Evolutionary conservation across 1,140 invertebrate species (phyloP).

Genomic region (Lasioglossum albipes): DNA sequence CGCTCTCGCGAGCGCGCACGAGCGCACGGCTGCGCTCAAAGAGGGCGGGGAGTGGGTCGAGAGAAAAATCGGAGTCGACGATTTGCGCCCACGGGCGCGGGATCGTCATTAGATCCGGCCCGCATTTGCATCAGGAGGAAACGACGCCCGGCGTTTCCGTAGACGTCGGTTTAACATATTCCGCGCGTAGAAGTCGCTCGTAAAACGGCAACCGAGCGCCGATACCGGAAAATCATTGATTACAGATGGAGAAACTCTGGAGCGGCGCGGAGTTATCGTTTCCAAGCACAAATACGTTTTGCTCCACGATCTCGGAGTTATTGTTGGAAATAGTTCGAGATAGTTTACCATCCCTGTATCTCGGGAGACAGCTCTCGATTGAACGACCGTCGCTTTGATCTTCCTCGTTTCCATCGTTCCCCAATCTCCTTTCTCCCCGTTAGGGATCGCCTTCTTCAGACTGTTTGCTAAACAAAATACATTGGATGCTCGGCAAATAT

Average conservation of each 20-base stretch:
- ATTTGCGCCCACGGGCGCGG: slow-evolving; percentile 62
- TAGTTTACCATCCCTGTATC: slow-evolving; percentile 36
- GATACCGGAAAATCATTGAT: slow-evolving; percentile 51
- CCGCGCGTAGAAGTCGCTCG: slow-evolving; percentile 59
- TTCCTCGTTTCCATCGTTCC: slow-evolving; percentile 31
- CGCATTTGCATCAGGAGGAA: slow-evolving; percentile 67
- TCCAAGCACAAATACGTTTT: not conserved
- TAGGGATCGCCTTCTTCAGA: slow-evolving; percentile 31
- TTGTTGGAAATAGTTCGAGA: slow-evolving; percentile 42
- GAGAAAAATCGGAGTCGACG: slow-evolving; percentile 63
- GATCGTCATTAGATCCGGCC: slow-evolving; percentile 66
- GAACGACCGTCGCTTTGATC: slow-evolving; percentile 49
- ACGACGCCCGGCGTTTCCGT: slow-evolving; percentile 59
- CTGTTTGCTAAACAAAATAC: slow-evolving; percentile 58
- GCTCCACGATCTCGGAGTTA: slow-evolving; percentile 5
- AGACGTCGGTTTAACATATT: slow-evolving; percentile 66
- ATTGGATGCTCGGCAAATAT: slow-evolving; percentile 57
- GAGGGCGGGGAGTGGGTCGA: not conserved
- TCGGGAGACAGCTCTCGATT: slow-evolving; percentile 26
- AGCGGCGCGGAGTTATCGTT: slow-evolving; percentile 23
- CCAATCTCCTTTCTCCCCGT: not conserved
- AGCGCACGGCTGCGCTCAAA: not conserved
- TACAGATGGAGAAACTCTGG: slow-evolving; percentile 36
- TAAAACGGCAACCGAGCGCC: slow-evolving; percentile 52
- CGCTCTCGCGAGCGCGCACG: too few relatives aligned